Conservation (phyloP, 2,113 vertebrate genomes). For the Dipodomys ordii region DNA sequence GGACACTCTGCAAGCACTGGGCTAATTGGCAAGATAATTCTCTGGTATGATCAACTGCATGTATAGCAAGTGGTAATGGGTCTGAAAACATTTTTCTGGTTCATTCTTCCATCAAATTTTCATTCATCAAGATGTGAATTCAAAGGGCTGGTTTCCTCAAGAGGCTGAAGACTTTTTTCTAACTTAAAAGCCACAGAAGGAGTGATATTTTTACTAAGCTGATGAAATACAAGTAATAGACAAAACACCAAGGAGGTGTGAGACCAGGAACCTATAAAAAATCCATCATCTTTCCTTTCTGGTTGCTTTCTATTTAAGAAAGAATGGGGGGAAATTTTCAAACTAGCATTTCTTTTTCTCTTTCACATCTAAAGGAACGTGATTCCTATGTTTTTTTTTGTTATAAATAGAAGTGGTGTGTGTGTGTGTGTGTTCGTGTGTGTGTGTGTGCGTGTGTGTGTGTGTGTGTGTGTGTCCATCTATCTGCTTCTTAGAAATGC, state of each 20-base stretch:
- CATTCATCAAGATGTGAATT: constrained; percentile 74
- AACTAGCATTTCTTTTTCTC: background rate
- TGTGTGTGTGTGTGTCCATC: background rate
- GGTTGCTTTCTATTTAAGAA: background rate
- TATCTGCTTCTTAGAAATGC: background rate
- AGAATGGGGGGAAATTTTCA: background rate
- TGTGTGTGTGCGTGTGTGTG: background rate
- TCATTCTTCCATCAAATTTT: constrained; percentile 78
- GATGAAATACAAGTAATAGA: constrained; percentile 74
- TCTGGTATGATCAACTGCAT: background rate
- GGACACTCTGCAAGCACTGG: constrained; percentile 24
- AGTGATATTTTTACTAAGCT: constrained; percentile 72
- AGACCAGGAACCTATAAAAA: constrained; percentile 47
- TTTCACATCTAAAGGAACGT: constrained; percentile 11
- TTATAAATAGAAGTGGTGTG: constrained; percentile 26
- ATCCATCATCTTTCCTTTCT: constrained; percentile 26
- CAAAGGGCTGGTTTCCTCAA: constrained; percentile 62
- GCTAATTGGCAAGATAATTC: constrained; percentile 79
- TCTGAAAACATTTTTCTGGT: constrained; percentile 64
- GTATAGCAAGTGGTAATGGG: constrained; percentile 62
- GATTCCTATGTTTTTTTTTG: background rate
- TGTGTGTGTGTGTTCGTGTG: background rate
- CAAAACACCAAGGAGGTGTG: constrained; percentile 69
- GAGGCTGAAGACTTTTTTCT: constrained; percentile 67
- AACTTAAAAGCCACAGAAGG: constrained; percentile 45